Conservation (phyloP, 2,888 invertebrate genomes). For the Diaprepes abbreviatus region DNA sequence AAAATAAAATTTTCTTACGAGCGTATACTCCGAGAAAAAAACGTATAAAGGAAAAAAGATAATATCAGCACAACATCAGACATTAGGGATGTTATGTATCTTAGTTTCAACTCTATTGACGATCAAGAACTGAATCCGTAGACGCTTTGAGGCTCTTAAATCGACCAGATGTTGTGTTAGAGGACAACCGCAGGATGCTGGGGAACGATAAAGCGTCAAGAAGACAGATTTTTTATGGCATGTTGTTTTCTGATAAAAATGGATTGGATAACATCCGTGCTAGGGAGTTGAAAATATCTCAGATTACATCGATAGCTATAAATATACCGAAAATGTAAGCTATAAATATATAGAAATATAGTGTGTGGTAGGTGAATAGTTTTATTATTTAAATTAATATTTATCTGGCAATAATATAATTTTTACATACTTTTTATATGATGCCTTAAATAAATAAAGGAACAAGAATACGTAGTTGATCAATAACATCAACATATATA, state of each 20-base stretch:
- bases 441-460: no score
- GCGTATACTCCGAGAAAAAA: background rate
- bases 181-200: constrained; percentile 29
- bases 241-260: constrained; percentile 15
- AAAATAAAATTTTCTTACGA: no score
- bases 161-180: constrained; percentile 36
- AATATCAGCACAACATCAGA: constrained; percentile 23
- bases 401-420: no score
- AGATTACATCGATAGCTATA: background rate
- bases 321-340: no score
- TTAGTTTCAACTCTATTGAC: constrained; percentile 36
- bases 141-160: constrained; percentile 30
- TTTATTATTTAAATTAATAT: no score
- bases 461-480: no score
- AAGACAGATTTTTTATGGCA: constrained; percentile 21
- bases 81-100: constrained; percentile 29
- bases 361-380: no score
- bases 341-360: no score
- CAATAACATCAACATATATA: no score
- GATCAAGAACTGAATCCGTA: constrained; percentile 35
- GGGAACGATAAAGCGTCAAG: constrained; percentile 26
- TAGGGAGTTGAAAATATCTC: background rate
- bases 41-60: constrained; percentile 5
- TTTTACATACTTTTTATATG: no score
- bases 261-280: background rate